A percentile compares a stretch with the other conserved stretches of the same genome.
These are phyloP conservation scores for Drosophila albomicans DNA, from an alignment of 1,140 invertebrate species.

Conservation along the genomic window DNA sequence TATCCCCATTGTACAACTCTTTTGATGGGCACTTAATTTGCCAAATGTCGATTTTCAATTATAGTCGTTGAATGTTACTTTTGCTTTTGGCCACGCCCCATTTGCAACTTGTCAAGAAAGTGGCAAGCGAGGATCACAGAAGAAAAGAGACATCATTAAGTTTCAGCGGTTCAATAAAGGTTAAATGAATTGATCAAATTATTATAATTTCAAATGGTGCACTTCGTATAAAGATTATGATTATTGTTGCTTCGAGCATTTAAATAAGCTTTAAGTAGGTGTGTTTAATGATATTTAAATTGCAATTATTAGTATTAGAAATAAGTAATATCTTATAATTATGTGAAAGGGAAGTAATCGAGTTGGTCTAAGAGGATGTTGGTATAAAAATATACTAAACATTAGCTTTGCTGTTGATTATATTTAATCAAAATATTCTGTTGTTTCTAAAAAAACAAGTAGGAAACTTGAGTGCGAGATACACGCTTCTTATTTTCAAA, in stretches of 20 bases:
- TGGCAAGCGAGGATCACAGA: not conserved
- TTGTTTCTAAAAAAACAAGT: too few relatives aligned
- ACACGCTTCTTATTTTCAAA: too few relatives aligned
- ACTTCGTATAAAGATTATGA: not conserved
- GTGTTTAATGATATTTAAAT: constrained; percentile 19
- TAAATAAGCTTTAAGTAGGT: constrained; percentile 10
- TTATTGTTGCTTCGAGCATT: not conserved
- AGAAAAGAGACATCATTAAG: not conserved
- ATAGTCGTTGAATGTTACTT: constrained; percentile 23
- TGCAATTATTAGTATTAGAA: not conserved
- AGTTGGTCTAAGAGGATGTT: too few relatives aligned
- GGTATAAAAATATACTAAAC: too few relatives aligned
- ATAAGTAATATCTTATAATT: not conserved
- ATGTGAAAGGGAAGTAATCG: too few relatives aligned
- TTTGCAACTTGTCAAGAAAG: constrained; percentile 23
- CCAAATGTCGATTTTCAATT: constrained; percentile 53
- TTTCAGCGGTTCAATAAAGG: not conserved
- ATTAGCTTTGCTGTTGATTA: too few relatives aligned
- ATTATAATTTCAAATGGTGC: not conserved
- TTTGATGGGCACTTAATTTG: constrained; percentile 55
- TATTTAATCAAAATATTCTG: too few relatives aligned
- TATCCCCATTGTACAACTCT: constrained; percentile 41
- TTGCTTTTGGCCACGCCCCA: constrained; percentile 23
- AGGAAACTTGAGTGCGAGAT: too few relatives aligned
- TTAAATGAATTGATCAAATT: constrained; percentile 2